Conservation (phyloP, 2,797 vertebrate species). For the Parauchenoglanis ngamensis region DNA sequence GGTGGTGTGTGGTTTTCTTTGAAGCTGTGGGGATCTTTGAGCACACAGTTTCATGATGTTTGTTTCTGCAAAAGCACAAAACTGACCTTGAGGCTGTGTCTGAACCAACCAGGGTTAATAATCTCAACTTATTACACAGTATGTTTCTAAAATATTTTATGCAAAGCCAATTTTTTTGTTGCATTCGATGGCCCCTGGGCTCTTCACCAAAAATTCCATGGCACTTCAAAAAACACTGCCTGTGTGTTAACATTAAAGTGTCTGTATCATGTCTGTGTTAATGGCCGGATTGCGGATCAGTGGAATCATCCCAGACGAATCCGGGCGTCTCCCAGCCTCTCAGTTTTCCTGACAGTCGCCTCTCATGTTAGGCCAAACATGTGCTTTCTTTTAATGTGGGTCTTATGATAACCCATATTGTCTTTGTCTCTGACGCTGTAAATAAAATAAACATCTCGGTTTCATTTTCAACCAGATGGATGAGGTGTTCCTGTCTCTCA, state of each 20-base stretch:
- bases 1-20: constrained; percentile 52
- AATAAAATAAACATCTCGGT: constrained; percentile 59
- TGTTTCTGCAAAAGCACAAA: constrained; percentile 60
- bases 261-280: constrained; percentile 41
- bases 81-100: constrained; percentile 42
- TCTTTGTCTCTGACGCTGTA: constrained; percentile 53
- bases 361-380: constrained; percentile 73
- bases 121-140: constrained; percentile 28
- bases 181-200: constrained; percentile 45
- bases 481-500: constrained; percentile 61
- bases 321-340: constrained; percentile 48
- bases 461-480: constrained; percentile 66
- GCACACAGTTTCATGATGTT: constrained; percentile 61
- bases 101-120: constrained; percentile 42
- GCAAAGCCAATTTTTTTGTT: constrained; percentile 34
- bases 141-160: constrained; percentile 43
- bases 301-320: constrained; percentile 48
- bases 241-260: constrained; percentile 47
- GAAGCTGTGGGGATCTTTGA: constrained; percentile 66
- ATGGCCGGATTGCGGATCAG: constrained; percentile 38
- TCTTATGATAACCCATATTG: constrained; percentile 64
- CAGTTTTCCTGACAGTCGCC: constrained; percentile 61
- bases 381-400: constrained; percentile 67
- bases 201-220: constrained; percentile 48
- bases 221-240: constrained; percentile 43